Evolutionary conservation across 2,888 invertebrate genomes (phyloP).

Genomic region (Nemotelus nigrinus): DNA sequence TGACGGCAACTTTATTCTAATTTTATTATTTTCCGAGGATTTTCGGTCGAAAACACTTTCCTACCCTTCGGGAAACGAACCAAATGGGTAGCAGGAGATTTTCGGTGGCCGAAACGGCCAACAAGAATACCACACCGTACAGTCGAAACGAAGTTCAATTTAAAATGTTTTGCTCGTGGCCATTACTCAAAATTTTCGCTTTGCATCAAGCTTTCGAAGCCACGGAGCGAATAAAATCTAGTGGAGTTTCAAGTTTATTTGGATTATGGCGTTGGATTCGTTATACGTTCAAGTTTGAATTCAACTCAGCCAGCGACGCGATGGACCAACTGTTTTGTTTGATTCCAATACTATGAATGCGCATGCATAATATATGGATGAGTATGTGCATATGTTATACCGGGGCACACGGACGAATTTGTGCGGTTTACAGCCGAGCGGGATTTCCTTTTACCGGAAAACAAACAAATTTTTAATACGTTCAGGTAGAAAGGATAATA

Average conservation of each 20-base stretch:
- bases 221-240: conserved; percentile 42
- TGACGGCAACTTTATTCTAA: conserved; percentile 47
- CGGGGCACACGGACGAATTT: conserved; percentile 9
- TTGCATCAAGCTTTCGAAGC: conserved; percentile 25
- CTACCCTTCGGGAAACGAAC: background rate
- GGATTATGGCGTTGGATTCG: conserved; percentile 34
- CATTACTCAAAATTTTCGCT: conserved; percentile 43
- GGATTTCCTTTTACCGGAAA: conserved; percentile 22
- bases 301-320: no score
- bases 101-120: conserved; percentile 1
- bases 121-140: background rate
- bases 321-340: background rate
- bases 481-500: conserved; percentile 27
- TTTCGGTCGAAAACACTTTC: conserved; percentile 38
- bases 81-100: background rate
- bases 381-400: conserved; percentile 6
- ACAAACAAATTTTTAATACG: conserved; percentile 35
- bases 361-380: conserved; percentile 23
- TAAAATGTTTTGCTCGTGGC: conserved; percentile 31
- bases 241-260: conserved; percentile 39
- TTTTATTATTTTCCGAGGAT: conserved; percentile 42
- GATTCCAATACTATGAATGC: background rate
- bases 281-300: conserved; percentile 4
- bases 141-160: conserved; percentile 12
- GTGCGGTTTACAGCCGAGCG: conserved; percentile 35